Evolutionary conservation across 1,140 invertebrate species (phyloP).

Genomic region (Dendrolimus kikuchii): DNA sequence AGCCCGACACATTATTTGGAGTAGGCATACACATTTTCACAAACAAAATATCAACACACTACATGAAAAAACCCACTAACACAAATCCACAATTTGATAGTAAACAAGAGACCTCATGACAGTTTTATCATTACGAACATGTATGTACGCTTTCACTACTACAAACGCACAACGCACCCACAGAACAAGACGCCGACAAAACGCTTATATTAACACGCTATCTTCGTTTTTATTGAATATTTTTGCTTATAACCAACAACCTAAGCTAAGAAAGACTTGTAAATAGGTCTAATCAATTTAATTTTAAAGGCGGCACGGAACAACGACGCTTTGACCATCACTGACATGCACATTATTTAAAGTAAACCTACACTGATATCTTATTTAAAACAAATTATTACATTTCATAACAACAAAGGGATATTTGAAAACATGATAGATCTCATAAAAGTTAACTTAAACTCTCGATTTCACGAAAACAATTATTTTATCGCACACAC

Average conservation of each 20-base stretch:
- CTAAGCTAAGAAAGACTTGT: conserved; percentile 12
- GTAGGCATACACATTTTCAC: conserved; percentile 72
- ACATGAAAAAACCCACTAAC: conserved; percentile 49
- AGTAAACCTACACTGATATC: conserved; percentile 16
- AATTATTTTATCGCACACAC: conserved; percentile 67
- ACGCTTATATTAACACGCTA: conserved; percentile 6
- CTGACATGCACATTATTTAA: conserved; percentile 51
- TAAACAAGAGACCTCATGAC: conserved; percentile 66
- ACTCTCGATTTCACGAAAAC: conserved; percentile 47
- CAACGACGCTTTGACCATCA: conserved; percentile 53
- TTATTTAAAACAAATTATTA: conserved; percentile 13
- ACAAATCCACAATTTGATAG: conserved; percentile 54
- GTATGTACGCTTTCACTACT: conserved; percentile 61
- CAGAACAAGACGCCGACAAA: conserved; percentile 41
- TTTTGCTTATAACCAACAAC: not conserved
- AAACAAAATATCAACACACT: conserved; percentile 26
- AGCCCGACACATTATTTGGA: conserved; percentile 67
- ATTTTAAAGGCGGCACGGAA: conserved; percentile 60
- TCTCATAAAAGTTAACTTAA: conserved; percentile 23
- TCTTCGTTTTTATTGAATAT: conserved; percentile 2
- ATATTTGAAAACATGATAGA: conserved; percentile 16
- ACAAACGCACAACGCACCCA: conserved; percentile 59
- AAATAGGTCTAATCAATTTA: conserved; percentile 46
- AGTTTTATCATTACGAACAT: conserved; percentile 59
- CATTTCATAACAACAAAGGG: conserved; percentile 21